These are phyloP conservation scores for Salpingus planirostris DNA, from an alignment of 2,888 invertebrate genomes.

Conservation along the genomic window DNA sequence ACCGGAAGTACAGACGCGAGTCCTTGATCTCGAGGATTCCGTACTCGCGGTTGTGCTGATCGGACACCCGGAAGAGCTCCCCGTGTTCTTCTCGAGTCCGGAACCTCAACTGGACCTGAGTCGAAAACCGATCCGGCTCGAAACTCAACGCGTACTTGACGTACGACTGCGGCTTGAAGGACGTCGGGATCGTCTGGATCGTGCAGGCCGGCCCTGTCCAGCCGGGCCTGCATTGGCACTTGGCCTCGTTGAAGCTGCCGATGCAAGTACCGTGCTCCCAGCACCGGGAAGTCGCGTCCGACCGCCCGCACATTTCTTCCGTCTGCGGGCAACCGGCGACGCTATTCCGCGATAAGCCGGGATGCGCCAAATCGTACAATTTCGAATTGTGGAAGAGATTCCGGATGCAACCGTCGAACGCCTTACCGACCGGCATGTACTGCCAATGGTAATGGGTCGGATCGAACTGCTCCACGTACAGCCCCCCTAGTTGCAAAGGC, in stretches of 20 bases:
- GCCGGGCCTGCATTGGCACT: constrained; percentile 92
- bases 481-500: constrained; percentile 89
- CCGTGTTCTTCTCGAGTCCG: constrained; percentile 89
- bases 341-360: constrained; percentile 79
- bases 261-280: constrained; percentile 94
- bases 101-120: constrained; percentile 88
- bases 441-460: constrained; percentile 86
- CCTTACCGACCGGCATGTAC: constrained; percentile 80
- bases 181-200: constrained; percentile 78
- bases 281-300: constrained; percentile 76
- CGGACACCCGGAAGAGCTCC: constrained; percentile 86
- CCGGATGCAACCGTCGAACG: constrained; percentile 92
- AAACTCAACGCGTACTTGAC: constrained; percentile 95
- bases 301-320: constrained; percentile 83
- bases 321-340: constrained; percentile 88
- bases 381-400: constrained; percentile 94
- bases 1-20: constrained; percentile 81
- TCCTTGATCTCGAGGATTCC: constrained; percentile 88
- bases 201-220: constrained; percentile 89
- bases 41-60: constrained; percentile 90
- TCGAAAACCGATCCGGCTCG: constrained; percentile 85
- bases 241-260: constrained; percentile 78
- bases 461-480: constrained; percentile 83
- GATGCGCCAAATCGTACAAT: constrained; percentile 90
- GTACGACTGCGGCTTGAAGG: constrained; percentile 88